A percentile compares a stretch with the other conserved stretches of the same genome.
Conservation (phyloP, 2,888 invertebrate genomes). For the Rhogogaster chlorosoma region DNA sequence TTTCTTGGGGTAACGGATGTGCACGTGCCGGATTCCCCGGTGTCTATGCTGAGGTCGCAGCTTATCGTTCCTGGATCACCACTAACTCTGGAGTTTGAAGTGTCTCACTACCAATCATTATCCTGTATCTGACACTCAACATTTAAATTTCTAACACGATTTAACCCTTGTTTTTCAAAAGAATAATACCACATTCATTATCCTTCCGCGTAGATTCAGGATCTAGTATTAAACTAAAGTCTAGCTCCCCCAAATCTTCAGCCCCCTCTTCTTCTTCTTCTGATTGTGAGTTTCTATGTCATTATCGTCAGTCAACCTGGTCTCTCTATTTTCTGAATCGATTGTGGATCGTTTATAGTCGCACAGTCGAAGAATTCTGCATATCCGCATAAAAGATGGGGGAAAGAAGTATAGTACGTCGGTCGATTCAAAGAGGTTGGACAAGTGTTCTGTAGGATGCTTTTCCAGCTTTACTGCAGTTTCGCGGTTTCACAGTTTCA, state of each 20-base stretch:
- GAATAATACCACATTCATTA: slow-evolving; percentile 77
- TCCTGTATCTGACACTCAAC: background rate
- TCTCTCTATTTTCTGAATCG: slow-evolving; percentile 70
- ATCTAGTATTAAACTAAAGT: background rate
- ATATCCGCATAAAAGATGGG: background rate
- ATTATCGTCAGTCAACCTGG: background rate
- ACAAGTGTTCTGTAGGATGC: background rate
- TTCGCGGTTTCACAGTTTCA: slow-evolving; percentile 33
- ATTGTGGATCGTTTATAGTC: background rate
- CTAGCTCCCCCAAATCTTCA: background rate
- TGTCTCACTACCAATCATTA: background rate
- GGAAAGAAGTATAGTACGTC: background rate
- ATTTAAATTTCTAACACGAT: background rate
- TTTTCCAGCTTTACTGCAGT: slow-evolving; percentile 35
- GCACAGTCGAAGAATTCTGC: background rate
- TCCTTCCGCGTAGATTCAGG: slow-evolving; percentile 70
- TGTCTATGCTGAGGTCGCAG: no score
- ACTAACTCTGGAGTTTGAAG: no score
- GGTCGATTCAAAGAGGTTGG: background rate
- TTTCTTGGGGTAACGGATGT: no score
- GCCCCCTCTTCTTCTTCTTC: slow-evolving; percentile 52
- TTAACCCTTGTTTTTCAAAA: slow-evolving; percentile 75
- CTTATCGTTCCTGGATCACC: no score
- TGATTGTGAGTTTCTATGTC: slow-evolving; percentile 70
- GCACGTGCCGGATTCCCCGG: no score